These are phyloP conservation scores for Clinocottus analis DNA, from an alignment of 2,113 vertebrate genomes.

Conservation along the genomic window DNA sequence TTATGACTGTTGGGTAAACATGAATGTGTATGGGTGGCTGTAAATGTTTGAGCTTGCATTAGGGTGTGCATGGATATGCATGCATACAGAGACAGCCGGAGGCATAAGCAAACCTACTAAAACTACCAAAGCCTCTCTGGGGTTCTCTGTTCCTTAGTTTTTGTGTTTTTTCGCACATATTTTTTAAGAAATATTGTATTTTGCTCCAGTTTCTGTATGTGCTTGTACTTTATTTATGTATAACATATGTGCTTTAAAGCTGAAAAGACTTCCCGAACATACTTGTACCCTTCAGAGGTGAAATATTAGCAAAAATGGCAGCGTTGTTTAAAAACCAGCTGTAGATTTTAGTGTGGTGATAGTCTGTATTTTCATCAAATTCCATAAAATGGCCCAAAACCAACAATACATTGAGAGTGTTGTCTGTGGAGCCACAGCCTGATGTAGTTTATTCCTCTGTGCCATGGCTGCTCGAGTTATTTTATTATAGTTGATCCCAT, in stretches of 20 bases:
- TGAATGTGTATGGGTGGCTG: conserved; percentile 3
- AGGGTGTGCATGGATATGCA: not conserved
- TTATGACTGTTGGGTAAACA: conserved; percentile 26
- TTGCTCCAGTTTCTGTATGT: not conserved
- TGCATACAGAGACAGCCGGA: conserved; percentile 12
- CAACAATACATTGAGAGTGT: not conserved
- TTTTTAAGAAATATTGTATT: not conserved
- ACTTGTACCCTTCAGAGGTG: not conserved
- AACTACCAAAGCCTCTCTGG: conserved; percentile 7
- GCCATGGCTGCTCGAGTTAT: not conserved
- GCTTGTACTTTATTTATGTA: conserved; percentile 11
- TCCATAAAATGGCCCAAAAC: not conserved
- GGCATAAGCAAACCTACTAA: conserved; percentile 29
- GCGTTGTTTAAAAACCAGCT: not conserved
- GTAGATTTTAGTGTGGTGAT: not conserved
- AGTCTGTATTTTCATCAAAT: not conserved
- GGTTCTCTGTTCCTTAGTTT: not conserved
- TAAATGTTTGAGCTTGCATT: conserved; percentile 16
- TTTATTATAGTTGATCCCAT: conserved; percentile 10
- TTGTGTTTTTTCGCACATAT: not conserved
- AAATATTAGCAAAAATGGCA: not conserved
- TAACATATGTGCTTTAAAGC: not conserved
- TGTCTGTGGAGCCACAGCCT: not conserved
- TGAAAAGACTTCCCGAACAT: not conserved
- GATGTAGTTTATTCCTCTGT: not conserved